Conservation (phyloP, 2,888 invertebrate species). For the Cenopis cana region DNA sequence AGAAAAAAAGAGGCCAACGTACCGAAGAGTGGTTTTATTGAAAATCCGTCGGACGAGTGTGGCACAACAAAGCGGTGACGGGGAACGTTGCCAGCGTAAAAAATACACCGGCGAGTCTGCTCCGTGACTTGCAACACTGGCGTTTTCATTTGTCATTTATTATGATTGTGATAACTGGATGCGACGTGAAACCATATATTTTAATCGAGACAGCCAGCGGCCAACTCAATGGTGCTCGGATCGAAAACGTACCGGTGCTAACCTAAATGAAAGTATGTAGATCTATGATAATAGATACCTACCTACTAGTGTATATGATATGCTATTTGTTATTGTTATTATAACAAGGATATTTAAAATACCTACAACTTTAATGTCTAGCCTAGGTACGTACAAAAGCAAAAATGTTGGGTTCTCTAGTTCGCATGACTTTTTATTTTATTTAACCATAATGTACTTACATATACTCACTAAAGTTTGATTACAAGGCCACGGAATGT, state of each 20-base stretch:
- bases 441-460: not conserved
- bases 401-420: too few species aligned
- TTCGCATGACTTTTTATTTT: not conserved
- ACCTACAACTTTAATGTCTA: not conserved
- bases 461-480: constrained; percentile 34
- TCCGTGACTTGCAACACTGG: constrained; percentile 80
- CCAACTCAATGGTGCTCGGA: constrained; percentile 43
- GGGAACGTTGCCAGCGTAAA: constrained; percentile 72
- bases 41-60: constrained; percentile 72
- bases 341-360: not conserved
- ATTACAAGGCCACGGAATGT: constrained; percentile 50
- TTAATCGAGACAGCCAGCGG: constrained; percentile 59
- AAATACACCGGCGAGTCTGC: constrained; percentile 62
- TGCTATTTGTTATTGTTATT: not conserved
- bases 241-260: constrained; percentile 16
- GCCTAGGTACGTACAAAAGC: not conserved
- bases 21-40: constrained; percentile 77
- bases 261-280: not conserved
- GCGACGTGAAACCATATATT: constrained; percentile 67
- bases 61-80: constrained; percentile 73
- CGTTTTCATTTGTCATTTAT: constrained; percentile 85
- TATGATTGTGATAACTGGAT: constrained; percentile 83
- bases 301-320: not conserved
- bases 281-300: not conserved
- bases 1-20: constrained; percentile 68